These are phyloP conservation scores for Aphelocoma californica DNA, from an alignment of 2,797 vertebrate genomes.

Conservation along the genomic window DNA sequence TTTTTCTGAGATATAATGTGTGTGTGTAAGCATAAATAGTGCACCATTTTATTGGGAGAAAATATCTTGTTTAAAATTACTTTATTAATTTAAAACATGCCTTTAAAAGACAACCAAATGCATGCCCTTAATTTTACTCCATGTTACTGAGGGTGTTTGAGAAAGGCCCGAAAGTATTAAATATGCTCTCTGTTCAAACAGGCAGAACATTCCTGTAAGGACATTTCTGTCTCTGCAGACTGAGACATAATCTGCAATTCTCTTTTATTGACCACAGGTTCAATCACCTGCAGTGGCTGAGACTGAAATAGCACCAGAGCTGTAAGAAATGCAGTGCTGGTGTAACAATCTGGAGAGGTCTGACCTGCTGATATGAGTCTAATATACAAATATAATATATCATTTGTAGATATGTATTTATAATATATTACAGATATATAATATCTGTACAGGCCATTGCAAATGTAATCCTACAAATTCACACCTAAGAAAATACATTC, in stretches of 20 bases:
- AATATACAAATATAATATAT: not conserved
- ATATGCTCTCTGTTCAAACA: not conserved
- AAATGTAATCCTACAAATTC: not conserved
- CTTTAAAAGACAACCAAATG: not conserved
- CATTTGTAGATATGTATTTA: not conserved
- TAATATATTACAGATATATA: not conserved
- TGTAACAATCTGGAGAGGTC: not conserved
- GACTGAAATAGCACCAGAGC: conserved; percentile 14
- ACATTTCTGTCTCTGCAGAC: not conserved
- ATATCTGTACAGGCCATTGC: not conserved
- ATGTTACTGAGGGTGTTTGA: not conserved
- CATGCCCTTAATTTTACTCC: not conserved
- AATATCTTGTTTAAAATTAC: rapidly evolving
- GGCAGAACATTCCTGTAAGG: not conserved
- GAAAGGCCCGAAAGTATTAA: not conserved
- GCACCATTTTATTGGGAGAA: not conserved
- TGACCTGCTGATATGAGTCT: not conserved
- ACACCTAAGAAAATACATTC: not conserved
- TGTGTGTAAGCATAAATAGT: not conserved
- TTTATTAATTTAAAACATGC: not conserved
- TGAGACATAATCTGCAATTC: conserved; percentile 35
- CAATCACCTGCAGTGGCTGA: conserved; percentile 64
- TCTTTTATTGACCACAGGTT: conserved; percentile 66
- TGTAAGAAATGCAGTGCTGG: not conserved
- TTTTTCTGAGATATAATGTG: not conserved